Percentiles rank a stretch among this genome's conserved stretches.
Evolutionary conservation across 2,888 invertebrate genomes (phyloP).

Genomic region (Dysmachus trigonus): DNA sequence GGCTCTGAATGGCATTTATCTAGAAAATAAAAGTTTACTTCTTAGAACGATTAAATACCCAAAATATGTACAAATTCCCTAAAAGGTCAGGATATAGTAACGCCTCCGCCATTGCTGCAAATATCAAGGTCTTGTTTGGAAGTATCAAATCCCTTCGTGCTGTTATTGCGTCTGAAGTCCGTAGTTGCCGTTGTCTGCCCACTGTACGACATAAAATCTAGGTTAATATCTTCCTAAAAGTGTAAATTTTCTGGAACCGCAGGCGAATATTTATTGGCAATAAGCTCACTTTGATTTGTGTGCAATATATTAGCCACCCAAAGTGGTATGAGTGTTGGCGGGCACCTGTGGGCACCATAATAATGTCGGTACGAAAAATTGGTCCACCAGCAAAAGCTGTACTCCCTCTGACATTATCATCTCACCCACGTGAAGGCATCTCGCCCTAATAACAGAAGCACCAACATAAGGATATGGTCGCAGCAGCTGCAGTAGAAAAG

Average conservation of each 20-base stretch:
- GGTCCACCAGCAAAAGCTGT: not conserved
- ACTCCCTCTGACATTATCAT: not conserved
- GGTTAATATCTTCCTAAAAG: not conserved
- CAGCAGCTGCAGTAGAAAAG: not conserved
- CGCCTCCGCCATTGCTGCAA: not conserved
- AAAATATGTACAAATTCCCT: not conserved
- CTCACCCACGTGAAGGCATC: not conserved
- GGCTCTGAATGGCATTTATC: not conserved
- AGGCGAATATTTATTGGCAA: not conserved
- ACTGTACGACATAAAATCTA: not conserved
- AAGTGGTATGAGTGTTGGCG: not conserved
- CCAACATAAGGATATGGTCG: not conserved
- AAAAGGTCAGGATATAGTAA: not conserved
- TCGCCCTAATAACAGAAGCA: not conserved
- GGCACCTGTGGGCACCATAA: not conserved
- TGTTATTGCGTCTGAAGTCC: not conserved
- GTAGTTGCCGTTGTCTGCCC: not conserved
- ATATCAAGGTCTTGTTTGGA: not conserved
- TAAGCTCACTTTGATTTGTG: not conserved
- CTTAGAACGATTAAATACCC: not conserved
- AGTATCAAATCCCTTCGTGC: not conserved
- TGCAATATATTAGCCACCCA: not conserved
- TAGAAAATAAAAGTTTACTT: not conserved
- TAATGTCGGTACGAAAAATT: not conserved
- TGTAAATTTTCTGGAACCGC: not conserved